Evolutionary conservation across 2,888 invertebrate genomes (phyloP), one percentile per base, ranked within the genome.

Genomic region (Chouioia cunea): DNA sequence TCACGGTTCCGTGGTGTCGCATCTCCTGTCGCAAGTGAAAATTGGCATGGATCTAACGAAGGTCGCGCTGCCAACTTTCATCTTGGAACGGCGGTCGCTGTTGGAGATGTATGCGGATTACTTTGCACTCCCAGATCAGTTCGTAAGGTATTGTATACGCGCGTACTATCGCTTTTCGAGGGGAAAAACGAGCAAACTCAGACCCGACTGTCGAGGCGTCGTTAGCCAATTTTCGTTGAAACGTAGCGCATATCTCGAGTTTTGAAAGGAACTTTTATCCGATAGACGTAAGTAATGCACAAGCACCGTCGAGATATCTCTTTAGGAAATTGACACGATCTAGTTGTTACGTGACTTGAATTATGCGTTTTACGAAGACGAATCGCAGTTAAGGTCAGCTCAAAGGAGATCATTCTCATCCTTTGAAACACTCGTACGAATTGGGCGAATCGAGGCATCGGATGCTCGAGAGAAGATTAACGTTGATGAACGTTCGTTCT

Each of bases 21-120:
- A 99, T 87, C 90, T 99, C 62, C 88, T 99, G 77, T 97, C 97
- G 1, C 99, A 99, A 88, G 97, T 99, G 75, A 96, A 97, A 87
- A 97, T 99, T 82, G 99, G 99, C 74, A 99, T 99, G 99, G 99
- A 99, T 88, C 91, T 99, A 82, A 99, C 99, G 14, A 99, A 99
- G 90, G 96, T 97, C 74, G 97, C 97, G 64, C 88, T 99, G 75
- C 99, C 99, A 22, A 99, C 99, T 27, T 99, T 99, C 84, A 99
- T 99, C 79, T 87, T 99, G 79, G 99, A 99, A 86, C 91, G 97
- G 85, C 91, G 99, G 74, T 99, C 99, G 0, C 89, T 99, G 48
- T 89, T 99, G 57, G 99, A 99, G 88, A 99, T 99, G 99, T 99
- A 98, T 86, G 99, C 99, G 59, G 99, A 99, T 88, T 99, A 99